A percentile compares a stretch with the other conserved stretches of the same genome.
Conservation (phyloP, 35 echinoderm and acorn worm species). For the Heliocidaris tuberculata region DNA sequence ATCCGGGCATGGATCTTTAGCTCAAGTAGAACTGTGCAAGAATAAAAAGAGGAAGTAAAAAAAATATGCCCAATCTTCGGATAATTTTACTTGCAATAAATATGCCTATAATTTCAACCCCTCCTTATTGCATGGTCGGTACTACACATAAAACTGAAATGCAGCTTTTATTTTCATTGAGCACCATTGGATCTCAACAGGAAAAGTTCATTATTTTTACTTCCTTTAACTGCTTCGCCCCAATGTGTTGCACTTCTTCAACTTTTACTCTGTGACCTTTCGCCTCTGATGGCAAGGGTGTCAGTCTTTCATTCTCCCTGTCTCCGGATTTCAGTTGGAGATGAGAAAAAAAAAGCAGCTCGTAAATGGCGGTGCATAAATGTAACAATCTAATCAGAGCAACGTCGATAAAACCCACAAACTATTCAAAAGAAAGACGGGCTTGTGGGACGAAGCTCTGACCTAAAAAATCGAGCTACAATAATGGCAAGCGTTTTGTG, state of each 20-base stretch:
- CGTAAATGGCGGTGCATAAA: neutral
- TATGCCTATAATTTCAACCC: too few relatives aligned
- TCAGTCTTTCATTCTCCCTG: neutral
- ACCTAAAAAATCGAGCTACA: conserved; percentile 44
- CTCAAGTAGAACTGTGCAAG: too few relatives aligned
- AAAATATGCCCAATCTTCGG: too few relatives aligned
- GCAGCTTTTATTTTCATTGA: too few relatives aligned
- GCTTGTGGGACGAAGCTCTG: conserved; percentile 9
- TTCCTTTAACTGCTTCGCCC: neutral
- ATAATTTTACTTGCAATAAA: too few relatives aligned
- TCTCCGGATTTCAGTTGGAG: neutral
- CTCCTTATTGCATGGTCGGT: too few relatives aligned
- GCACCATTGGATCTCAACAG: neutral
- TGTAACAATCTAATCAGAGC: conserved; percentile 39
- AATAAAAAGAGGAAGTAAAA: too few relatives aligned
- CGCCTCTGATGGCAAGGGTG: neutral
- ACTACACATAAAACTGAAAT: too few relatives aligned
- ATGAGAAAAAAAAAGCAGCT: neutral
- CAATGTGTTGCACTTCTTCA: neutral
- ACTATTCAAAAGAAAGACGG: neutral
- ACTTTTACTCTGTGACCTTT: conserved; percentile 4
- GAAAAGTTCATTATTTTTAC: neutral
- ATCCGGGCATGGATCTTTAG: too few relatives aligned
- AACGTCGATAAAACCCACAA: neutral
- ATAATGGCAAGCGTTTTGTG: conserved; percentile 37